Base-by-base conservation (phyloP, 2,113 vertebrate species). In the Melanocharis versteri region DNA sequence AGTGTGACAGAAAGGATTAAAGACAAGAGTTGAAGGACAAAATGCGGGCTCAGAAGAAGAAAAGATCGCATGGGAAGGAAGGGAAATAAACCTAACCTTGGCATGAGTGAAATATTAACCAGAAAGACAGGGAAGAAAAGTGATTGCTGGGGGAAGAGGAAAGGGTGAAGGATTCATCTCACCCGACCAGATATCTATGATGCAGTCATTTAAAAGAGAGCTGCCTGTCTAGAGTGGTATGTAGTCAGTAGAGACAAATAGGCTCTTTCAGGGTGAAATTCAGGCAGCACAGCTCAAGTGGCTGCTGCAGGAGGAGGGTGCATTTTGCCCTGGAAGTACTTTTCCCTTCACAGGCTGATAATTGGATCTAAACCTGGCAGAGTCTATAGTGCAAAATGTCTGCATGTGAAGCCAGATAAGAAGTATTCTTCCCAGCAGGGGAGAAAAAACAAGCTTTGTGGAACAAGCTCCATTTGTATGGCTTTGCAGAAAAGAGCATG, bases 71-170 rank as follows among this genome's bases (percentile, higher is more conserved):
- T 65, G 77, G 33, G 35, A 77, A 66, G 26, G 47, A 94, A 81
- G 27, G 40, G 45, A 95, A 88, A 71, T 83, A 92, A 87, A 66
- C 54, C 53, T 79, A 65, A 87, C 87, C 76, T 82, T 90, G 83
- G 76, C 60, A 53, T 54, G 22, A 79, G 86, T 84, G 45, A 93
- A 93, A 87, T 72, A 90, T 95, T 96, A 96, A 90, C 89, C n/a
- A 79, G 37, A 65, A 18, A 83, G 69, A 50, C 61, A 61, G 79
- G 61, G 30, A 90, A 75, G 77, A 69, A 76, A 72, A 76, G n/a
- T 24, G 10, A 6, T 72, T 82, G 27, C 24, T 81, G 50, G 40
- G 65, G 77, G 30, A 89, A 91, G 57, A 70, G 66, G 15, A 80
- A 73, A 75, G 62, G 58, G 17, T 87, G 79, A 61, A 86, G 47